phyloP scores from a whole-genome alignment of 2,888 invertebrate species.

The Synanthedon vespiformis region DNA sequence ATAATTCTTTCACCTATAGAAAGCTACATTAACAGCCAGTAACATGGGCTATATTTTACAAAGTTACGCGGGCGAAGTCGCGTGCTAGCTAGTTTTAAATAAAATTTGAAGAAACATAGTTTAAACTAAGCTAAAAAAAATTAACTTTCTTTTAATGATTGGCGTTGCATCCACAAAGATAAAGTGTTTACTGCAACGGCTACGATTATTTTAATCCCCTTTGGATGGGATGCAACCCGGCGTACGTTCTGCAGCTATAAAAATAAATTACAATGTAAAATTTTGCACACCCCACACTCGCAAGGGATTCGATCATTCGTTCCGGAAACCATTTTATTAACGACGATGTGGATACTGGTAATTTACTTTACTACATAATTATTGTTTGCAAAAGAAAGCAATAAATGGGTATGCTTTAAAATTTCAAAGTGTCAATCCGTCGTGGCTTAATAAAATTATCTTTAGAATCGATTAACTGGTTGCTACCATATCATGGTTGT shows the following conservation, averaged over 20 bases:
- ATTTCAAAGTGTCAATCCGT: no score
- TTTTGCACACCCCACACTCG: slow-evolving; percentile 54
- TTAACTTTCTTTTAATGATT: no score
- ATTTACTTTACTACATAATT: neutral
- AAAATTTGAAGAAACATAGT: neutral
- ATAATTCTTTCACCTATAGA: no score
- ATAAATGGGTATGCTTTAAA: neutral
- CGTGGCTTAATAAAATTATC: no score
- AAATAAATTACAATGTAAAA: slow-evolving; percentile 68
- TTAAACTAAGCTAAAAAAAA: neutral
- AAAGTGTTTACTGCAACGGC: slow-evolving; percentile 34
- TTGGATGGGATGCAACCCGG: slow-evolving; percentile 31
- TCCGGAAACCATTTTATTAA: slow-evolving; percentile 22
- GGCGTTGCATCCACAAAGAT: slow-evolving; percentile 27
- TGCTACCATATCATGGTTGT: no score
- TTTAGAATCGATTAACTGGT: no score
- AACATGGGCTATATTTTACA: no score
- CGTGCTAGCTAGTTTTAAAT: no score
- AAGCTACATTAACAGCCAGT: no score
- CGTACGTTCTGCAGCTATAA: slow-evolving; percentile 35
- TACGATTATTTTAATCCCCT: slow-evolving; percentile 51
- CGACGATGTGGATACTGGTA: neutral
- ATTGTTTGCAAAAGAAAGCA: slow-evolving; percentile 14
- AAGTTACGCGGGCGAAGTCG: no score
- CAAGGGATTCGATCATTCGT: slow-evolving; percentile 52